Conservation (phyloP, 2,888 invertebrate species). For the Clepsis dumicolana region DNA sequence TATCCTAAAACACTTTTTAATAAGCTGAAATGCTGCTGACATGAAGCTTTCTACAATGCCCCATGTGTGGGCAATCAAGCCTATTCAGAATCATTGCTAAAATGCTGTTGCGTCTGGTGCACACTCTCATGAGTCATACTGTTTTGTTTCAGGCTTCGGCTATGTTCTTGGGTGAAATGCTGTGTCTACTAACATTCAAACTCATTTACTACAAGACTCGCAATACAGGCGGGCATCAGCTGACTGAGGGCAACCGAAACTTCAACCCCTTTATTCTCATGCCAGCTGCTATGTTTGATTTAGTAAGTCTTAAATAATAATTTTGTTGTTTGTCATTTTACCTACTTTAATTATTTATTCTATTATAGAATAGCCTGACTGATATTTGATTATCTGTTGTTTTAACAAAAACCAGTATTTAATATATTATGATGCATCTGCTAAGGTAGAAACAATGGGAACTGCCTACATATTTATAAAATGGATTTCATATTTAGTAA, state of each 20-base stretch:
- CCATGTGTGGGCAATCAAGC: too few species aligned
- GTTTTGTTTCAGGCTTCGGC: constrained; percentile 88
- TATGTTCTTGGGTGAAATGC: constrained; percentile 98
- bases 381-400: neutral
- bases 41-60: too few species aligned
- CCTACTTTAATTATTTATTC: neutral
- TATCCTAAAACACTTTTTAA: too few species aligned
- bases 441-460: too few species aligned
- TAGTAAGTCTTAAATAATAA: constrained; percentile 72
- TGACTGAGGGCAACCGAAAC: constrained; percentile 90
- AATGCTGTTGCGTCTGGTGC: too few species aligned
- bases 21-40: too few species aligned
- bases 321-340: neutral
- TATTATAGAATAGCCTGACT: neutral
- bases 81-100: too few species aligned
- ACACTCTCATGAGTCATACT: neutral
- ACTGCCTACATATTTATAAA: too few species aligned
- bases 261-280: constrained; percentile 93
- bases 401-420: too few species aligned
- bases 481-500: too few species aligned
- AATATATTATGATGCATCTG: too few species aligned
- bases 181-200: constrained; percentile 94
- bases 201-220: constrained; percentile 87
- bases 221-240: constrained; percentile 73
- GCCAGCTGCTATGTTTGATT: constrained; percentile 95